Conservation (phyloP, 2,797 vertebrate genomes). For the Choloepus didactylus region DNA sequence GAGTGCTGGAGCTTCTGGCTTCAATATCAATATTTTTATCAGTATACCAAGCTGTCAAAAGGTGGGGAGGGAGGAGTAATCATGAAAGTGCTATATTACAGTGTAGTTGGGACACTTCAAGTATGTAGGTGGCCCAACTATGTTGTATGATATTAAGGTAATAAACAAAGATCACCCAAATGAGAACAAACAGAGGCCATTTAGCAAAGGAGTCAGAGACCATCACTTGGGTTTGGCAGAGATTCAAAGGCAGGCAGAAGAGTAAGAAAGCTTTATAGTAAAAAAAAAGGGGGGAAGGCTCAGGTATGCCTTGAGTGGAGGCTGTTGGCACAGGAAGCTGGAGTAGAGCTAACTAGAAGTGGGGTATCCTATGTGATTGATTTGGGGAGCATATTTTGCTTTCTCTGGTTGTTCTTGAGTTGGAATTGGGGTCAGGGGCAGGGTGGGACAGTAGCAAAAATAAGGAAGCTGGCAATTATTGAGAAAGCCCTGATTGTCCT, state of each 20-base stretch:
- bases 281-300: neutral
- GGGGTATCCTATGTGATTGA: neutral
- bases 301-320: neutral
- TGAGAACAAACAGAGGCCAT: neutral
- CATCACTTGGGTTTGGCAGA: neutral
- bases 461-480: neutral
- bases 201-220: neutral
- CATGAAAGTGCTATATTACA: neutral
- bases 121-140: neutral
- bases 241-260: neutral
- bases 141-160: neutral
- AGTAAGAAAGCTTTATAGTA: neutral
- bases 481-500: neutral
- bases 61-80: neutral
- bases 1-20: neutral
- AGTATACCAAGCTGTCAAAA: neutral
- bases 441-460: neutral
- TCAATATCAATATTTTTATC: slow-evolving; percentile 20
- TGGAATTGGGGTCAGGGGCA: neutral
- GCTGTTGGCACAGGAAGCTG: neutral
- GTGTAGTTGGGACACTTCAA: neutral
- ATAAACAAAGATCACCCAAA: neutral
- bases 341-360: neutral
- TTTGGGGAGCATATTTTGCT: neutral
- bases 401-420: neutral